Evolutionary conservation across 2,888 invertebrate species (phyloP), one percentile per base, ranked within the genome.

Genomic region (Dexiosoma caninum): DNA sequence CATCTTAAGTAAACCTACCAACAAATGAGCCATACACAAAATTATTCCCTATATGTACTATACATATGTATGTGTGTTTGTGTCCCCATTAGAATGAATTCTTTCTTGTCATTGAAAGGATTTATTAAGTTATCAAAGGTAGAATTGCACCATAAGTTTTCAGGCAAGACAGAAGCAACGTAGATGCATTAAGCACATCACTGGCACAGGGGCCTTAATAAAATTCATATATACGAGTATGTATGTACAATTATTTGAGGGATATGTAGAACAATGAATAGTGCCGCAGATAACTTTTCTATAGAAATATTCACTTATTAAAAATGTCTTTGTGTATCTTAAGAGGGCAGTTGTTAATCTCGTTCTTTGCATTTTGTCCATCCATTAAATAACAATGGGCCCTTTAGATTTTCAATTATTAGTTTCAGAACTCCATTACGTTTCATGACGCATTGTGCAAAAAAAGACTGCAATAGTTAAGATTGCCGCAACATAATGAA

Each of bases 121-220:
- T 80, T 76, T 80, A 80, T 80, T 76, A 71, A 80, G 71, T 80
- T 80, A 67, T 80, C 76, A 80, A 80, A 80, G 80, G 80, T 80
- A 71, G 71, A 71, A 80, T 71, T 59, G 70, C 44, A 42, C 64
- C 53, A 71, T 75, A 71, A 70, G 66, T 59, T 79, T 70, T 70
- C 53, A 16, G 40, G 27, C 3, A 6, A 27, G 27, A 27, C 27
- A 27, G 27, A n/a, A 9, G 35, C 14, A 30, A 37, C 40, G 35
- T 59, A 32, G 27, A 30, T 14, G 67, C n/a, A 49, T 6, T 46
- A 19, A 2, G n/a, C n/a, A n/a, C n/a, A 9, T 30, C 19, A 37
- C 6, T 44, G 7, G 0, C 30, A 0, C n/a, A 14, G 35, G 12
- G 59, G 62, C 62, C 72, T 62, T 19, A 19, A 46, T 27, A 27